These are phyloP conservation scores for Lycia hirtaria DNA, from an alignment of 2,888 invertebrate genomes.

Conservation along the genomic window DNA sequence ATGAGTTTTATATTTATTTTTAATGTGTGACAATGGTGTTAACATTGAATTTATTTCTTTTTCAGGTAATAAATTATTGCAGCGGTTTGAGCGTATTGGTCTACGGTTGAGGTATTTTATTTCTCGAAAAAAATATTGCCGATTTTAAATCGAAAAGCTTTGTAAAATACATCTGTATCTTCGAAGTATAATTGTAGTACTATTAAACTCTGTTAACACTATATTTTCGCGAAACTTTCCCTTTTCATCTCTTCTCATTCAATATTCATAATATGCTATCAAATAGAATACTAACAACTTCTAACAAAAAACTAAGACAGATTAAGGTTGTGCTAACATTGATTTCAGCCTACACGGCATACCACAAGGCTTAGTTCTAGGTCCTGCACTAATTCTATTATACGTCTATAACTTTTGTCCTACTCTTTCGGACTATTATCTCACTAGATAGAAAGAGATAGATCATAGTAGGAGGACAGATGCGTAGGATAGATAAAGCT, in stretches of 20 bases:
- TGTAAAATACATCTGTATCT: too few species aligned
- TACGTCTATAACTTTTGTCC: constrained; percentile 46
- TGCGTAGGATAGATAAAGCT: constrained; percentile 43
- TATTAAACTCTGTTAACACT: too few species aligned
- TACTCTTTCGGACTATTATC: constrained; percentile 39
- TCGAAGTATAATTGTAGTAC: too few species aligned
- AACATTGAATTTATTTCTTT: constrained; percentile 21
- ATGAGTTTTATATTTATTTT: constrained; percentile 19
- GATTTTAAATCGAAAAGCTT: too few species aligned
- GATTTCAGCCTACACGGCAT: constrained; percentile 57
- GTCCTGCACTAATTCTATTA: constrained; percentile 57
- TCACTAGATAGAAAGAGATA: constrained; percentile 42
- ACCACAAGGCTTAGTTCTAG: constrained; percentile 64
- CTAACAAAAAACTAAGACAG: background rate
- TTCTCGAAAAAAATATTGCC: too few species aligned
- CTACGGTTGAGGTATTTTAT: constrained; percentile 2
- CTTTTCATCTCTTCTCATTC: too few species aligned
- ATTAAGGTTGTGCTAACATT: constrained; percentile 8
- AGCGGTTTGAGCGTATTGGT: background rate
- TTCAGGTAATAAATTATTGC: constrained; percentile 28
- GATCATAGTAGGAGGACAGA: constrained; percentile 60
- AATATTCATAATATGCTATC: too few species aligned
- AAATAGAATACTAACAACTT: too few species aligned
- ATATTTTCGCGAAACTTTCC: too few species aligned
- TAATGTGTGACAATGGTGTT: constrained; percentile 26